Percentiles rank a stretch among this genome's conserved stretches.
Evolutionary conservation across 2,113 vertebrate species (phyloP).

Genomic region (Amphiprion percula): DNA sequence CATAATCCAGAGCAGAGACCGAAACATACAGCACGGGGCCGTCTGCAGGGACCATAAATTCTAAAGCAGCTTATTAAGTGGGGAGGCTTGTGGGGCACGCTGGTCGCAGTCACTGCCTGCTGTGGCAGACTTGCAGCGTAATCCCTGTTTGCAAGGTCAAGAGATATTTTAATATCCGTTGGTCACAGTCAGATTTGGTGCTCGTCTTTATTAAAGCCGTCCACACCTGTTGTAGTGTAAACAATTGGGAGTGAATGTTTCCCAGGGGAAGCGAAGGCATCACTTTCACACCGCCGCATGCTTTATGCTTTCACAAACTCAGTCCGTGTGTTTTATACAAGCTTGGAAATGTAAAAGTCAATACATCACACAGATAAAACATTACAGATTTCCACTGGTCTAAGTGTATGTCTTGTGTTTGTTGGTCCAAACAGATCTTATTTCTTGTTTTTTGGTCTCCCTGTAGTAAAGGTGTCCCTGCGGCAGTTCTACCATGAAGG

Average conservation of each 20-base stretch:
- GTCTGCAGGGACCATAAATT: slow-evolving; percentile 52
- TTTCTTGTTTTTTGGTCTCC: too few species aligned
- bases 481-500: too few species aligned
- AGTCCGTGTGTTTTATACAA: background rate
- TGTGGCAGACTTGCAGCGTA: slow-evolving; percentile 66
- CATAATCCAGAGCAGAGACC: slow-evolving; percentile 52
- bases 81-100: slow-evolving; percentile 37
- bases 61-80: slow-evolving; percentile 39
- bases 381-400: too few species aligned
- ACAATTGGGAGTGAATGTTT: slow-evolving; percentile 47
- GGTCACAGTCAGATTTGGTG: slow-evolving; percentile 60
- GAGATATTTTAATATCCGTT: slow-evolving; percentile 71
- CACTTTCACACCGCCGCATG: slow-evolving; percentile 27
- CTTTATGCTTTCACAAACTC: background rate
- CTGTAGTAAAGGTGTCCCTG: too few species aligned
- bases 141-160: slow-evolving; percentile 75
- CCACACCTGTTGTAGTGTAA: slow-evolving; percentile 75
- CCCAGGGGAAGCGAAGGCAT: slow-evolving; percentile 24
- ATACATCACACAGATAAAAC: background rate
- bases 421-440: too few species aligned
- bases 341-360: background rate
- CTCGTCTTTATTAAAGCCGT: slow-evolving; percentile 66
- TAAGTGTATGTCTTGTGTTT: too few species aligned
- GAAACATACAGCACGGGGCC: slow-evolving; percentile 28
- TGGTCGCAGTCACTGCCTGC: slow-evolving; percentile 51